These are phyloP conservation scores for Chrysomallon squamiferum DNA, from an alignment of 1,140 invertebrate species.

Conservation along the genomic window DNA sequence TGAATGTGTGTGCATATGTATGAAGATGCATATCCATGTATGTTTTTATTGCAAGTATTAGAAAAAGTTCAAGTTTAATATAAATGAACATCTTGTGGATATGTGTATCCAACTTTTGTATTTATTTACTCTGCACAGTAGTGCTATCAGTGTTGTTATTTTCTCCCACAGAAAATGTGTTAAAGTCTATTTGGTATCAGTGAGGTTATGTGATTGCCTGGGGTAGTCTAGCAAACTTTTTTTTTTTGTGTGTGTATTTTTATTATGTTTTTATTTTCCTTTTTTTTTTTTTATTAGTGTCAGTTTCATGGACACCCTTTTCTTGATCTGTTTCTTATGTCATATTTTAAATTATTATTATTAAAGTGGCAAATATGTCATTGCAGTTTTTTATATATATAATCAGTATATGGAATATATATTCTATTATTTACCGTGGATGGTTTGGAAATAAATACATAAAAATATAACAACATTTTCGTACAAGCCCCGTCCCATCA, in stretches of 20 bases:
- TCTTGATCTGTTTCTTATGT: neutral
- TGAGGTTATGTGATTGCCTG: slow-evolving; percentile 50
- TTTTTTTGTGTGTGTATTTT: slow-evolving; percentile 4
- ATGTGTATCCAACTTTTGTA: too few species aligned
- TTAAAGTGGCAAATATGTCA: neutral
- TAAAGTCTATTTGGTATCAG: slow-evolving; percentile 35
- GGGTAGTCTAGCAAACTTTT: slow-evolving; percentile 12
- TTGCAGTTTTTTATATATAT: neutral
- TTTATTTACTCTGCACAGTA: neutral
- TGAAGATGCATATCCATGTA: too few species aligned
- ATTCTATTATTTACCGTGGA: too few species aligned
- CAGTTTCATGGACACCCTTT: neutral
- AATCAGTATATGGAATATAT: neutral
- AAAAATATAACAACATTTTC: too few species aligned
- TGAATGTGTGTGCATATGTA: too few species aligned
- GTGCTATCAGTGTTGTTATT: neutral
- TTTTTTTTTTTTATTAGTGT: neutral
- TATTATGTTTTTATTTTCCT: too few species aligned
- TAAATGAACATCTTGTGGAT: too few species aligned
- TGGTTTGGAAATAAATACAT: too few species aligned
- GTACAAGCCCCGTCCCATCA: too few species aligned
- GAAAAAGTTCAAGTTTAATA: too few species aligned
- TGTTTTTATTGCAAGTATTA: too few species aligned
- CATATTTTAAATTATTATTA: neutral
- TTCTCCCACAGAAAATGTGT: neutral